A percentile compares a stretch with the other conserved stretches of the same genome.
Conservation (phyloP, 2,888 invertebrate species). For the Melieria picta region DNA sequence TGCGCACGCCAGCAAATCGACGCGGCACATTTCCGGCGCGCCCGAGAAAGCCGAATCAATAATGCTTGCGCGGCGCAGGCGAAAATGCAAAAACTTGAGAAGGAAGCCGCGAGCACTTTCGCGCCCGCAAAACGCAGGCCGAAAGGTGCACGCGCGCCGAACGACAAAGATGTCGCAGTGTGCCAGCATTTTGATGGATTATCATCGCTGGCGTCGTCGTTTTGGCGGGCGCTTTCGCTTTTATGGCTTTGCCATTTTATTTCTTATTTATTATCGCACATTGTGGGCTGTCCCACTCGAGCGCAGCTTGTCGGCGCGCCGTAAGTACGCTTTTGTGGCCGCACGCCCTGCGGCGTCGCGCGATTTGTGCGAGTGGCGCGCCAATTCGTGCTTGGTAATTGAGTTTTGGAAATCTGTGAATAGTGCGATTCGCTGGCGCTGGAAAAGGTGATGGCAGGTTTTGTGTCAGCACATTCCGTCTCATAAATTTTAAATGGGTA, state of each 20-base stretch:
- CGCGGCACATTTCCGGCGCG: not conserved
- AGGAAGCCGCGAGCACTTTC: conserved; percentile 1
- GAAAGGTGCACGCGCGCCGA: not conserved
- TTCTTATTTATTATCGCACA: conserved; percentile 24
- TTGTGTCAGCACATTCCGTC: conserved; percentile 20
- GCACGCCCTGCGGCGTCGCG: too few relatives aligned
- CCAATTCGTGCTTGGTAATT: conserved; percentile 1
- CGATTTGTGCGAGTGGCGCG: too few relatives aligned
- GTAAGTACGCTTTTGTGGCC: not conserved
- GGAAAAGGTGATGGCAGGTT: too few relatives aligned
- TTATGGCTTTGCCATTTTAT: conserved; percentile 20
- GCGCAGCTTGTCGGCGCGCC: not conserved
- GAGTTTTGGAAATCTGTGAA: conserved; percentile 18
- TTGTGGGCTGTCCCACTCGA: not conserved
- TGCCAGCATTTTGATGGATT: conserved; percentile 29
- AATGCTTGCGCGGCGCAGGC: not conserved
- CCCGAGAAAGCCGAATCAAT: not conserved
- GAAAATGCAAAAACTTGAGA: conserved; percentile 19
- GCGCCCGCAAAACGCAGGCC: not conserved
- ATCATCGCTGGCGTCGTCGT: conserved; percentile 5
- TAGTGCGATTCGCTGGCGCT: not conserved
- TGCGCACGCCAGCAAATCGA: not conserved
- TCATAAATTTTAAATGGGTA: conserved; percentile 32
- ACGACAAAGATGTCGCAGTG: not conserved
- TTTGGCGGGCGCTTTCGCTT: conserved; percentile 22